These are phyloP conservation scores for Prosopocoilus inquinatus DNA, from an alignment of 2,888 invertebrate genomes.

Conservation along the genomic window DNA sequence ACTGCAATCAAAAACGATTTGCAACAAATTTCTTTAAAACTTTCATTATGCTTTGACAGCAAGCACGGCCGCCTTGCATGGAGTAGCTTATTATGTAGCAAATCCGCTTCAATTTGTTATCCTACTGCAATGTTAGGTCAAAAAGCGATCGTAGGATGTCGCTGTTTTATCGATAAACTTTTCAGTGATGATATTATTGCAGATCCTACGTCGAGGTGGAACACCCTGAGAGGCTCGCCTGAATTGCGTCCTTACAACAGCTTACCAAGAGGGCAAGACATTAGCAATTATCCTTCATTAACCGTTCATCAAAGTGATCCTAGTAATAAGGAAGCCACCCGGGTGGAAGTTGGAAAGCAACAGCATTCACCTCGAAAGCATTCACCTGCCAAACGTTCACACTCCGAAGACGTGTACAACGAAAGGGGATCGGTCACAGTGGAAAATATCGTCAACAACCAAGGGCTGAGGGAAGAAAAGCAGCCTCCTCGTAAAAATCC, in stretches of 20 bases:
- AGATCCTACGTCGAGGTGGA: slow-evolving; percentile 59
- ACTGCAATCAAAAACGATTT: no score
- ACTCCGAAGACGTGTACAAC: slow-evolving; percentile 45
- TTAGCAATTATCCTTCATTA: slow-evolving; percentile 47
- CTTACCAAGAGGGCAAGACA: slow-evolving; percentile 57
- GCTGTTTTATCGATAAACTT: neutral
- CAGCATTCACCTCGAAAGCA: slow-evolving; percentile 19
- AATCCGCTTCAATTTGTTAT: no score
- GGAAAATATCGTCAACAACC: slow-evolving; percentile 12
- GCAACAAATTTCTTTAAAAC: no score
- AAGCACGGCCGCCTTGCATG: no score
- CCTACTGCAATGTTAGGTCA: no score
- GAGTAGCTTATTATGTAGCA: no score
- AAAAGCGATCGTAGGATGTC: no score
- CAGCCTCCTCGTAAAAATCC: slow-evolving; percentile 41
- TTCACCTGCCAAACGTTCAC: slow-evolving; percentile 38
- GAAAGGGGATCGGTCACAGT: slow-evolving; percentile 25
- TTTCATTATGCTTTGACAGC: no score
- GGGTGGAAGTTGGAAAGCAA: slow-evolving; percentile 6
- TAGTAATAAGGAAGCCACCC: neutral
- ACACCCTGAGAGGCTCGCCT: slow-evolving; percentile 53
- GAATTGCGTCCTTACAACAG: slow-evolving; percentile 61
- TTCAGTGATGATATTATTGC: slow-evolving; percentile 21
- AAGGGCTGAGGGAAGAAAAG: slow-evolving; percentile 18
- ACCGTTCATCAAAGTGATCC: slow-evolving; percentile 33